phyloP scores from a whole-genome alignment of 2,113 vertebrate genomes.

The Zeus faber region DNA sequence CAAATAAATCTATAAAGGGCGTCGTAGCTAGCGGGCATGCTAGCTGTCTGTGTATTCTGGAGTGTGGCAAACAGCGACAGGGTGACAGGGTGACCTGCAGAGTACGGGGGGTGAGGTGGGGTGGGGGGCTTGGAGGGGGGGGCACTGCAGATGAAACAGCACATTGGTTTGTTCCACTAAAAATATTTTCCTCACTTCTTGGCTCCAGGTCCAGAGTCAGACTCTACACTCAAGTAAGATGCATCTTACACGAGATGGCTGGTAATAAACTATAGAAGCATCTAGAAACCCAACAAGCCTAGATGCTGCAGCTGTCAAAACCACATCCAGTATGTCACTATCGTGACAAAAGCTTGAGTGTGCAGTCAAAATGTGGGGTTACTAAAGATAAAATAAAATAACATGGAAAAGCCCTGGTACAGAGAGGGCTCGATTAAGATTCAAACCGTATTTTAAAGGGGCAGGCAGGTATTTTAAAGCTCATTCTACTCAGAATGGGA shows the following conservation, averaged over 20 bases:
- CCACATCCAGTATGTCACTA: slow-evolving; percentile 42
- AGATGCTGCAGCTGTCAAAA: slow-evolving; percentile 42
- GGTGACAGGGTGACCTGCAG: neutral
- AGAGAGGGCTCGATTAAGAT: neutral
- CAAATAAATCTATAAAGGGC: slow-evolving; percentile 46
- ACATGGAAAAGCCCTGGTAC: neutral
- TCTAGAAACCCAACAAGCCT: slow-evolving; percentile 24
- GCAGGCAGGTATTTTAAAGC: neutral
- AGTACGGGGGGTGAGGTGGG: too few species aligned
- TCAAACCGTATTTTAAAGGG: slow-evolving; percentile 29
- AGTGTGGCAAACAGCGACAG: slow-evolving; percentile 10
- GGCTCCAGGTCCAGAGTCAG: slow-evolving; percentile 19
- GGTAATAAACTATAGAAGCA: slow-evolving; percentile 33
- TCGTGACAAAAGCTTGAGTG: slow-evolving; percentile 27
- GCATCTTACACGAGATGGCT: slow-evolving; percentile 26
- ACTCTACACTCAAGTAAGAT: slow-evolving; percentile 20
- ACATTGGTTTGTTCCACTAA: slow-evolving; percentile 3
- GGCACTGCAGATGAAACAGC: slow-evolving; percentile 33
- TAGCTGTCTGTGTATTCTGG: slow-evolving; percentile 33
- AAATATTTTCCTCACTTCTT: neutral
- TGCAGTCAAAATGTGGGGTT: slow-evolving; percentile 45
- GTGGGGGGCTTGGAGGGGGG: neutral
- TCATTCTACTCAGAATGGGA: neutral
- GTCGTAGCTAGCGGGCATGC: slow-evolving; percentile 34
- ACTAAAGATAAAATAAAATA: slow-evolving; percentile 26